These are phyloP conservation scores for Tinea trinotella DNA, from an alignment of 2,888 invertebrate genomes.

Conservation along the genomic window DNA sequence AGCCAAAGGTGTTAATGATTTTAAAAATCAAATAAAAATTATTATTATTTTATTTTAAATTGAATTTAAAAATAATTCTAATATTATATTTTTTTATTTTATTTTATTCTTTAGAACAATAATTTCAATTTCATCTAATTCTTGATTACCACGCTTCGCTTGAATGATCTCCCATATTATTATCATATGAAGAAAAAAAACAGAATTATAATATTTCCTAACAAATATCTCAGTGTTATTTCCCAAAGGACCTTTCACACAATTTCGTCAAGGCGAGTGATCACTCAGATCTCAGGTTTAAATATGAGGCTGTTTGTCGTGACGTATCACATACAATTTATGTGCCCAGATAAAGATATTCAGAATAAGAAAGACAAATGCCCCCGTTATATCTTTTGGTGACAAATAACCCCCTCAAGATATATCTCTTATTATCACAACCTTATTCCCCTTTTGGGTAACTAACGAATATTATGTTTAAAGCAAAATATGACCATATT, in stretches of 20 bases:
- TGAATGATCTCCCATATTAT: too few relatives aligned
- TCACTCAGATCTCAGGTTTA: slow-evolving; percentile 9
- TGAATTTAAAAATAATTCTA: too few relatives aligned
- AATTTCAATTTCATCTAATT: too few relatives aligned
- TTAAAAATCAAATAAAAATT: too few relatives aligned
- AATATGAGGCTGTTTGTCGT: slow-evolving; percentile 7
- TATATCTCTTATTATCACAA: background rate
- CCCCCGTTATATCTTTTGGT: background rate
- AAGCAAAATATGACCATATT: too few relatives aligned
- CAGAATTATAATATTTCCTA: background rate
- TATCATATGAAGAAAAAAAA: too few relatives aligned
- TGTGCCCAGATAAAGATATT: slow-evolving; percentile 15
- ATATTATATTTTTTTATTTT: too few relatives aligned
- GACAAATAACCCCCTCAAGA: slow-evolving; percentile 1
- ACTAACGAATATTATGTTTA: too few relatives aligned
- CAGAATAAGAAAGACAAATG: slow-evolving; percentile 14
- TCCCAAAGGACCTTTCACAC: background rate
- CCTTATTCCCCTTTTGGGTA: background rate
- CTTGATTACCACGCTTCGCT: too few relatives aligned
- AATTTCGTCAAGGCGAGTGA: background rate
- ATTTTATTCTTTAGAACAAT: too few relatives aligned
- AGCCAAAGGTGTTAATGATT: too few relatives aligned
- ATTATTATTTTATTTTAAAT: too few relatives aligned
- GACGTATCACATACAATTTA: slow-evolving; percentile 9
- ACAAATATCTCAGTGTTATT: background rate